Base-by-base conservation (phyloP, 1,140 invertebrate genomes). In the Drosophila sturtevanti region DNA sequence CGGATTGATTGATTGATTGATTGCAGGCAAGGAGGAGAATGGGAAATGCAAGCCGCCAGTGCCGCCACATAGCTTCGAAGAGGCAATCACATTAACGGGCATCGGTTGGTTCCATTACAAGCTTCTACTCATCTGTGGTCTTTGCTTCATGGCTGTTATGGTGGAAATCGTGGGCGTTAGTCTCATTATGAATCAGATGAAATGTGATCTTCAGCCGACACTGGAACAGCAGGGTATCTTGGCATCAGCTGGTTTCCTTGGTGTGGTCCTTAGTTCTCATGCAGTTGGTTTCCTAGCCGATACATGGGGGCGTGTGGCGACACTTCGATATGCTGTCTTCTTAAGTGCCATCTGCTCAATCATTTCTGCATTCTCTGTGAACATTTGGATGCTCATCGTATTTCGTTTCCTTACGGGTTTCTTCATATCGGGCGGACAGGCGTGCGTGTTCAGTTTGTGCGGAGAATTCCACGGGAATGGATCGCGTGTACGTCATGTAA, bases 271-370 rank as follows among this genome's bases (percentile, higher is more conserved):
- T 5, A 94, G 92, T 11, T 94, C 93, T 0, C 93, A 94, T 84
- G 91, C 96, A 24, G 97, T 96, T 96, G 97, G 97, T 27, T 96
- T 95, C 61, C 77, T 97, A 12, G 95, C 96, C 0, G 97, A 98
- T 87, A 95, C 95, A 0, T 92, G 94, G 21, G 97, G 97, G 0
- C 93, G 97, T 0, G 93, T 94, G 16, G 93, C 93, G 3, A 93
- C 96, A 4, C 92, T 97, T 55, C 92, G 96, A 7, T 93, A 93
- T 14, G 95, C 96, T 0, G 94, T 96, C 73, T 75, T 94, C 0
- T 85, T 95, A 0, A 95, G 96, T 10, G 93, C 94, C 1, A 71
- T 96, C 0, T 94, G 95, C 63, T 95, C 95, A 0, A 86, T 95
- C 0, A 71, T 95, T 0, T 94, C 95, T 6, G 95, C 95, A 38